A percentile compares a stretch with the other conserved stretches of the same genome.
These are phyloP conservation scores for Amphiprion percula DNA, from an alignment of 2,113 vertebrate species.

Conservation along the genomic window DNA sequence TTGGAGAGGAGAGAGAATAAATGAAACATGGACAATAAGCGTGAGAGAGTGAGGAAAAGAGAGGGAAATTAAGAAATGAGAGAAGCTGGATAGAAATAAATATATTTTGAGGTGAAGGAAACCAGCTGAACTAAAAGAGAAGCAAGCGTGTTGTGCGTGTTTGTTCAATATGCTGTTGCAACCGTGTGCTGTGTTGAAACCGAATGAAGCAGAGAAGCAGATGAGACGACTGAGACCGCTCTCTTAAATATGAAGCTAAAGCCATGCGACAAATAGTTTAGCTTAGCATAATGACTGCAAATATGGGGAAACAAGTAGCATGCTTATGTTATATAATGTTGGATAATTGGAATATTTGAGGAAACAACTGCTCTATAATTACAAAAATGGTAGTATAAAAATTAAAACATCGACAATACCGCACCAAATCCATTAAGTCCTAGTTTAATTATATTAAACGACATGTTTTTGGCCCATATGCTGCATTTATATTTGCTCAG, in stretches of 20 bases:
- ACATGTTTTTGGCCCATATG: not conserved
- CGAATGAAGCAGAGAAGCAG: too few relatives aligned
- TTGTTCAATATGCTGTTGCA: too few relatives aligned
- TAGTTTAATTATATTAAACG: not conserved
- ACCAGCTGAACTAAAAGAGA: not conserved
- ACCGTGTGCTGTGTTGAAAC: too few relatives aligned
- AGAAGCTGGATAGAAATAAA: not conserved
- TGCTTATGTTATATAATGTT: too few relatives aligned
- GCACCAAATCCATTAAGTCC: not conserved
- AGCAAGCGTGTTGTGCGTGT: too few relatives aligned
- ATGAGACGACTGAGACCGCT: too few relatives aligned
- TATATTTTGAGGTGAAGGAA: not conserved
- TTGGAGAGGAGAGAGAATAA: slow-evolving; percentile 28
- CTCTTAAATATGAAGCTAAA: too few relatives aligned
- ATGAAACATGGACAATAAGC: not conserved
- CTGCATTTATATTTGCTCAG: not conserved
- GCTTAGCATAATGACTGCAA: too few relatives aligned
- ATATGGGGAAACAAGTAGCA: too few relatives aligned
- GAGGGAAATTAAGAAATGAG: not conserved
- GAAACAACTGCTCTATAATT: not conserved
- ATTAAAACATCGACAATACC: not conserved
- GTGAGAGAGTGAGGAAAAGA: too few relatives aligned
- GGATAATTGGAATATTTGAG: too few relatives aligned
- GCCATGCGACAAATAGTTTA: too few relatives aligned
- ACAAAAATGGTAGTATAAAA: not conserved